Evolutionary conservation across 2,797 vertebrate genomes (phyloP).

Genomic region (Gymnocypris eckloni): DNA sequence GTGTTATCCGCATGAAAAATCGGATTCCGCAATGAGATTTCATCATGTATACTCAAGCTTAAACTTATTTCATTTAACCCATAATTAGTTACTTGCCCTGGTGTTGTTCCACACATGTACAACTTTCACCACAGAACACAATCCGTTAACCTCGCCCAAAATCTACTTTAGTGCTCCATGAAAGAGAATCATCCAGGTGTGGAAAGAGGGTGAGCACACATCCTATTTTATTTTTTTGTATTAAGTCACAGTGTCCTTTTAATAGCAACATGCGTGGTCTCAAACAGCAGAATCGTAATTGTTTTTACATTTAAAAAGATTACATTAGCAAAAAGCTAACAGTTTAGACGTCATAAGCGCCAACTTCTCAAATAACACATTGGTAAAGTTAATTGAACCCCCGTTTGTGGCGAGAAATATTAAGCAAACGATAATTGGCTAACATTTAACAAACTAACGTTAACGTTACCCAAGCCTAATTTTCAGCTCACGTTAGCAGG

Average conservation of each 20-base stretch:
- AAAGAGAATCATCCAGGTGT: no score
- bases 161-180: no score
- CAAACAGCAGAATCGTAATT: neutral
- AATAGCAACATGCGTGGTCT: neutral
- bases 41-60: constrained; percentile 84
- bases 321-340: neutral
- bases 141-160: no score
- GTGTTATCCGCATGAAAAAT: constrained; percentile 76
- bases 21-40: constrained; percentile 74
- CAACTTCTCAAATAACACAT: neutral
- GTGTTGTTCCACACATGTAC: neutral
- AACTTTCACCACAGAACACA: neutral
- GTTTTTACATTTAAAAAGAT: neutral
- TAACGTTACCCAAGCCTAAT: no score
- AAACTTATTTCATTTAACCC: neutral
- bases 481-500: no score
- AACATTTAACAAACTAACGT: neutral
- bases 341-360: no score
- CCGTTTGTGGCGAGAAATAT: constrained; percentile 70
- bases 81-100: neutral
- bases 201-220: no score
- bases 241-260: no score
- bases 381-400: rapidly evolving
- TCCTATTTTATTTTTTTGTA: no score
- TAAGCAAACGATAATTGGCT: no score